Evolutionary conservation across 2,888 invertebrate species (phyloP), one percentile per base, ranked within the genome.

Genomic region (Zaprionus bogoriensis): DNA sequence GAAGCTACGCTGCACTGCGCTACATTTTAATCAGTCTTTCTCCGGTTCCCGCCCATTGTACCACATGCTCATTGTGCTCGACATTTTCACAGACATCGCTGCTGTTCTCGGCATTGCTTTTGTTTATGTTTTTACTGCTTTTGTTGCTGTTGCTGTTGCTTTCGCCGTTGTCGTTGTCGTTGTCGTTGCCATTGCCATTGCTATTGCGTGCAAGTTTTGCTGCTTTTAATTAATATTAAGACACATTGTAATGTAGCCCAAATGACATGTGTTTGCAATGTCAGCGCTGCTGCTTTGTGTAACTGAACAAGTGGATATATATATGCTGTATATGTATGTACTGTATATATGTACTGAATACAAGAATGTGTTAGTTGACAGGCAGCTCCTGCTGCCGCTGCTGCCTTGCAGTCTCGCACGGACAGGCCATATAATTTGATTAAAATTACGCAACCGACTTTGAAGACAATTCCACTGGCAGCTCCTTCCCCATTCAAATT

Each of bases 181-280:
- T 45, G 12, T 3, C 12, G n/a, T n/a, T 14, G n/a, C 12, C 6
- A 22, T 20, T 59, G 39, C 30, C 51, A 36, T n/a, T 45, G 14
- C n/a, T n/a, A 39, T 30, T 50, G 44, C 23, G 44, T 55, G 62
- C 25, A 50, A 64, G 63, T 52, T 65, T 68, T 77, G 73, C 66
- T 74, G 71, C 64, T 77, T 84, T 77, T 82, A 83, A 82, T 82
- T 82, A 86, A 86, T 81, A 83, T 83, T 71, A 76, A 80, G 67
- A 79, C 64, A 71, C 73, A 67, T 77, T 60, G 71, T 67, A 69
- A 63, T 74, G 70, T 67, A 52, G 51, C 75, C 68, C 62, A 60
- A 84, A 74, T 70, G 78, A 78, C 84, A 85, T 83, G 77, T 83
- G 70, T 72, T 71, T 61, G 60, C 80, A 52, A 67, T 61, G 55